These are phyloP conservation scores for Plotosus lineatus DNA, from an alignment of 2,113 vertebrate species.

Conservation along the genomic window DNA sequence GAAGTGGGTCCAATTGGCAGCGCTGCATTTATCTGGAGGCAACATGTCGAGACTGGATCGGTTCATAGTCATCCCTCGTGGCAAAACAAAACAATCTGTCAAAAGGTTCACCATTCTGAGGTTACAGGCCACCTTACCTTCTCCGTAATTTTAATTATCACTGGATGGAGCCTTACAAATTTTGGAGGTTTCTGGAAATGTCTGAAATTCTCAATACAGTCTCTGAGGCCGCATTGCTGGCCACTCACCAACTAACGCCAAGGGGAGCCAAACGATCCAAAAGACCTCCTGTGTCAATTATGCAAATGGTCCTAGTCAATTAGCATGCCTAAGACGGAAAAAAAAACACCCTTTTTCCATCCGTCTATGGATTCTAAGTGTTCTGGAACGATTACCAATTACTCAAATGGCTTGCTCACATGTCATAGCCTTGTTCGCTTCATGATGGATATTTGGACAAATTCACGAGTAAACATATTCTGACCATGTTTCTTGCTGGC, in stretches of 20 bases:
- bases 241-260: constrained; percentile 26
- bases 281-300: constrained; percentile 51
- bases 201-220: neutral
- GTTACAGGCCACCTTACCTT: constrained; percentile 25
- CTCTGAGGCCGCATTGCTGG: constrained; percentile 15
- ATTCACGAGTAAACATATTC: constrained; percentile 44
- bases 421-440: constrained; percentile 50
- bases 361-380: constrained; percentile 40
- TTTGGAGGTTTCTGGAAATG: neutral
- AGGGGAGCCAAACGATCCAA: constrained; percentile 10
- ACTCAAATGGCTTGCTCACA: constrained; percentile 52
- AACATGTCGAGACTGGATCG: constrained; percentile 46
- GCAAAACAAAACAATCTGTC: constrained; percentile 49
- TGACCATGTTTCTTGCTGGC: constrained; percentile 30
- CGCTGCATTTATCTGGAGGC: constrained; percentile 48
- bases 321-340: constrained; percentile 38
- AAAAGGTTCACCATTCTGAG: constrained; percentile 17
- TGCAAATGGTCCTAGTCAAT: constrained; percentile 50
- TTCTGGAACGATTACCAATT: constrained; percentile 54
- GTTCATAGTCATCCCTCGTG: constrained; percentile 16
- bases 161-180: neutral
- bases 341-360: constrained; percentile 26
- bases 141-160: constrained; percentile 36
- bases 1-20: constrained; percentile 56
- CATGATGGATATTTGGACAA: constrained; percentile 49